These are phyloP conservation scores for Aricia artaxerxes DNA, from an alignment of 2,888 invertebrate genomes.

Conservation along the genomic window DNA sequence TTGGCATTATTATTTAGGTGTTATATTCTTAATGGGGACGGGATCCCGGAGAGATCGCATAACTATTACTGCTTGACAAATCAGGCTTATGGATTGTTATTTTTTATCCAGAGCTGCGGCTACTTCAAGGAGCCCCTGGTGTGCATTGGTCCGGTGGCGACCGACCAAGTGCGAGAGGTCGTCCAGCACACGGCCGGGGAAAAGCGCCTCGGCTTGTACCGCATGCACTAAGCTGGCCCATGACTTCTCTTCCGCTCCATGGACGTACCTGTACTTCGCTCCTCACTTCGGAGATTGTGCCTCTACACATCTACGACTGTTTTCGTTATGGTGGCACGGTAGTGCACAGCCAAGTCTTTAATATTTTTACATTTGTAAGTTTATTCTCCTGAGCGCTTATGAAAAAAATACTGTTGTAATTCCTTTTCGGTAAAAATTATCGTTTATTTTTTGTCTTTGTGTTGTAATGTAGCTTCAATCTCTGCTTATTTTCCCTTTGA, in stretches of 20 bases:
- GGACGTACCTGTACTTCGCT: conserved; percentile 4
- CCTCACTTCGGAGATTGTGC: background rate
- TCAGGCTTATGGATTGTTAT: background rate
- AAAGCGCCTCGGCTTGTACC: conserved; percentile 86
- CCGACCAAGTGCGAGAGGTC: conserved; percentile 84
- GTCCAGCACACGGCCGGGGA: conserved; percentile 91
- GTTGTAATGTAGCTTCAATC: background rate
- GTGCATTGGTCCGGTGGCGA: conserved; percentile 92
- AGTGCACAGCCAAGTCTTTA: background rate
- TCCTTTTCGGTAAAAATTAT: background rate
- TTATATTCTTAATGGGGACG: too few relatives aligned
- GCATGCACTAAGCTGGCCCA: conserved; percentile 61
- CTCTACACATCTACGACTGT: background rate
- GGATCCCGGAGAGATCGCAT: too few relatives aligned
- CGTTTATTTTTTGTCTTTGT: background rate
- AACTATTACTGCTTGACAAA: too few relatives aligned
- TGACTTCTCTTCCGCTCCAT: conserved; percentile 6
- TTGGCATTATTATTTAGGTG: too few relatives aligned
- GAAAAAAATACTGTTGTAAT: background rate
- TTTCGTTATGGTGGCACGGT: background rate
- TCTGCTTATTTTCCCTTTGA: conserved; percentile 14
- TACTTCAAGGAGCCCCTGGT: conserved; percentile 94
- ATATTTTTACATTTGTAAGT: background rate
- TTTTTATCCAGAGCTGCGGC: conserved; percentile 86
- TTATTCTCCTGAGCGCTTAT: background rate